phyloP scores from a whole-genome alignment of 2,888 invertebrate species.

The Meiosimyza platycephala region DNA sequence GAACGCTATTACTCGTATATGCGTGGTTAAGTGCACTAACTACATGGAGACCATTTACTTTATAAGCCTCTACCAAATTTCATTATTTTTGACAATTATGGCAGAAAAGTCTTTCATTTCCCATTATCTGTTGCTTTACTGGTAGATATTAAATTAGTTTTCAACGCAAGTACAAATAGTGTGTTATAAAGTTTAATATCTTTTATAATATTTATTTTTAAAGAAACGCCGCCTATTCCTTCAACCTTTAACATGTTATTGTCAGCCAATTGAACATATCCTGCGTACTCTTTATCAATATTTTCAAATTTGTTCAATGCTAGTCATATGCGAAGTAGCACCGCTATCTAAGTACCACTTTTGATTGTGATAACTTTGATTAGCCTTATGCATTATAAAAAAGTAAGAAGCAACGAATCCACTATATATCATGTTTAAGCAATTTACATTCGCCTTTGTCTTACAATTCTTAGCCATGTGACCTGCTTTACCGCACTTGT shows the following conservation, averaged over 20 bases:
- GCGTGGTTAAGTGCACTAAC: constrained; percentile 13
- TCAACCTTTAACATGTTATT: background rate
- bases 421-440: background rate
- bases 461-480: background rate
- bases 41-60: constrained; percentile 12
- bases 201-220: background rate
- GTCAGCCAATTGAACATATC: background rate
- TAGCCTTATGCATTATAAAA: no score
- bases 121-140: background rate
- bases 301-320: constrained; percentile 1
- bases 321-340: constrained; percentile 25
- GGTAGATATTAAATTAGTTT: background rate
- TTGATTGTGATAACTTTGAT: no score
- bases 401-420: no score
- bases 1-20: constrained; percentile 3
- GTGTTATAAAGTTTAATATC: background rate
- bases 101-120: background rate
- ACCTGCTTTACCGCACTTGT: background rate
- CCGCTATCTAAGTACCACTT: constrained; percentile 29
- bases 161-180: background rate
- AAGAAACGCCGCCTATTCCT: background rate
- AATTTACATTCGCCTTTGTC: background rate
- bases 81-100: background rate
- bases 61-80: constrained; percentile 15
- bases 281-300: background rate